These are phyloP conservation scores for Bimastos eiseni DNA, from an alignment of 2,888 invertebrate species.

Conservation along the genomic window DNA sequence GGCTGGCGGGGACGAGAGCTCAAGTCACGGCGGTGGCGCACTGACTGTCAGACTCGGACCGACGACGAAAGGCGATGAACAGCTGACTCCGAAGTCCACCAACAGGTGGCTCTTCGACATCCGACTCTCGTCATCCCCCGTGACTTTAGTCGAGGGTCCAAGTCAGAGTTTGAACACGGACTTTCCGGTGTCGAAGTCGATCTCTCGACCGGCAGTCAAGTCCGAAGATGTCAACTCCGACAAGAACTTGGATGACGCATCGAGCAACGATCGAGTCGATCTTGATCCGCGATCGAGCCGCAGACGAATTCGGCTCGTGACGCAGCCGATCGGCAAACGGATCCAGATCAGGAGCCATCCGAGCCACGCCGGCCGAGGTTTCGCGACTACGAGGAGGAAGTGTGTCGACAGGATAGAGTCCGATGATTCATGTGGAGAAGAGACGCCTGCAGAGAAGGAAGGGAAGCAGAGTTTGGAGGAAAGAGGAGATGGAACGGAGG, in stretches of 20 bases:
- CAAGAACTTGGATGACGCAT: not conserved
- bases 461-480: not conserved
- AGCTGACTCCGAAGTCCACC: not conserved
- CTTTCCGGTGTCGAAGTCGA: not conserved
- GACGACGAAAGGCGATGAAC: not conserved
- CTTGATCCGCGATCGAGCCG: not conserved
- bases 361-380: not conserved
- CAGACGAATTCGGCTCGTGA: not conserved
- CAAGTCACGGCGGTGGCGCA: not conserved
- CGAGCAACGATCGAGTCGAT: not conserved
- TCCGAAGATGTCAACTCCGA: not conserved
- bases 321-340: not conserved
- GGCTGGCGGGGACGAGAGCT: not conserved
- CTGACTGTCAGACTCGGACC: not conserved
- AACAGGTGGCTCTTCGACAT: constrained; percentile 18
- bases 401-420: not conserved
- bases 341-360: not conserved
- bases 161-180: not conserved
- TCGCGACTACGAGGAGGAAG: not conserved
- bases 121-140: not conserved
- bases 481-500: not conserved
- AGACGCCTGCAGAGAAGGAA: not conserved
- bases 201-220: not conserved
- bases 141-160: not conserved
- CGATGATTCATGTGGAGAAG: not conserved